Conservation (phyloP, 1,140 invertebrate species). For the Drosophila prosaltans region DNA sequence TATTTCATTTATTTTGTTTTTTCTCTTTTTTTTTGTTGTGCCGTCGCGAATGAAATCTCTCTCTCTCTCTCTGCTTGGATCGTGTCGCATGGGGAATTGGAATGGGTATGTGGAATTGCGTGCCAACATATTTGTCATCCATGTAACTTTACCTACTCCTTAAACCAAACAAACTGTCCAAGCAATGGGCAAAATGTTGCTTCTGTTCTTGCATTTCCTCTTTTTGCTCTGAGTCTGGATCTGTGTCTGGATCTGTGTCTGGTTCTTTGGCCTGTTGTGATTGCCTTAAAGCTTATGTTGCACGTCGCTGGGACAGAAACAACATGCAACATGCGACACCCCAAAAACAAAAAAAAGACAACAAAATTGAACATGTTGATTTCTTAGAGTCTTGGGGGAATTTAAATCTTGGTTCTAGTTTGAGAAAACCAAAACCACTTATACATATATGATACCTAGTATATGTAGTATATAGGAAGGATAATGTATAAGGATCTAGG, state of each 20-base stretch:
- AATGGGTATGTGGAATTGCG: constrained; percentile 35
- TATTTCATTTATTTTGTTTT: background rate
- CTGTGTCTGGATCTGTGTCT: no score
- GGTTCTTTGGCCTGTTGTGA: constrained; percentile 1
- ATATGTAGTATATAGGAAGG: no score
- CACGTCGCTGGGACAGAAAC: constrained; percentile 60
- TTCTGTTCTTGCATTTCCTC: constrained; percentile 3
- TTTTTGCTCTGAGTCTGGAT: background rate
- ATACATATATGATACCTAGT: no score
- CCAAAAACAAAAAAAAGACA: constrained; percentile 5
- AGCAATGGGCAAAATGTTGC: constrained; percentile 1
- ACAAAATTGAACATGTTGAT: background rate
- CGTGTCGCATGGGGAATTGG: constrained; percentile 1
- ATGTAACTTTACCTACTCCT: constrained; percentile 39
- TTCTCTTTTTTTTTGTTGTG: constrained; percentile 3
- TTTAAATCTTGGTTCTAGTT: background rate
- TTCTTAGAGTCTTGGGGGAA: background rate
- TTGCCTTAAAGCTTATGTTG: constrained; percentile 77
- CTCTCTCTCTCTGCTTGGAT: background rate
- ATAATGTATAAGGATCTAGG: no score
- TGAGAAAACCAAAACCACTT: no score
- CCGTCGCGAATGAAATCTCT: constrained; percentile 20
- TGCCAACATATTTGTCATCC: constrained; percentile 73
- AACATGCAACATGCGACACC: constrained; percentile 33
- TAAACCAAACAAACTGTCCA: background rate